Conservation (phyloP, 2,113 vertebrate genomes). For the Heliornis fulica region DNA sequence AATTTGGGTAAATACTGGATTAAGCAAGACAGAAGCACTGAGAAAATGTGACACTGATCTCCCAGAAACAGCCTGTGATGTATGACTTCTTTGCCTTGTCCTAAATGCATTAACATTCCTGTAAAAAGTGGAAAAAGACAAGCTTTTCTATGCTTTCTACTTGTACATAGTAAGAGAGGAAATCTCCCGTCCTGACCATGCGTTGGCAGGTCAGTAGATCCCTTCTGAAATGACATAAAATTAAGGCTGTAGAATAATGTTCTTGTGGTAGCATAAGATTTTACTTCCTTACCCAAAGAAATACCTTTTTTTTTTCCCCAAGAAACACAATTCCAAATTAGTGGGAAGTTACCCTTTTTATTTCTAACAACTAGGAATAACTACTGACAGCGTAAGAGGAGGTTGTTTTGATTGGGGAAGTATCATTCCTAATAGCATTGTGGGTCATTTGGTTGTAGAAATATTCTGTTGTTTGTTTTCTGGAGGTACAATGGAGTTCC, state of each 20-base stretch:
- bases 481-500: background rate
- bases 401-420: background rate
- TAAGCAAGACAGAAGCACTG: background rate
- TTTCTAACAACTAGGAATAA: background rate
- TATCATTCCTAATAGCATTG: background rate
- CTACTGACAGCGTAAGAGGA: background rate
- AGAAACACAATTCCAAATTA: background rate
- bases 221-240: background rate
- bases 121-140: background rate
- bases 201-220: background rate
- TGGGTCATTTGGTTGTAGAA: background rate
- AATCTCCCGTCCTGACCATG: background rate
- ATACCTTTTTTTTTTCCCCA: background rate
- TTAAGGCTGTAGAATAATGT: background rate
- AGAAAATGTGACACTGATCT: slow-evolving; percentile 2
- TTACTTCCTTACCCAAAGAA: background rate
- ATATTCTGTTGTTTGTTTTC: background rate
- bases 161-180: background rate
- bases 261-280: background rate
- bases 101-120: background rate
- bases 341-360: background rate
- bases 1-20: slow-evolving; percentile 30
- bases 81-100: background rate
- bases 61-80: background rate
- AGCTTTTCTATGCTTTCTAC: background rate